Conservation (phyloP, 1,140 invertebrate species). For the Drosophila pseudoobscura region DNA sequence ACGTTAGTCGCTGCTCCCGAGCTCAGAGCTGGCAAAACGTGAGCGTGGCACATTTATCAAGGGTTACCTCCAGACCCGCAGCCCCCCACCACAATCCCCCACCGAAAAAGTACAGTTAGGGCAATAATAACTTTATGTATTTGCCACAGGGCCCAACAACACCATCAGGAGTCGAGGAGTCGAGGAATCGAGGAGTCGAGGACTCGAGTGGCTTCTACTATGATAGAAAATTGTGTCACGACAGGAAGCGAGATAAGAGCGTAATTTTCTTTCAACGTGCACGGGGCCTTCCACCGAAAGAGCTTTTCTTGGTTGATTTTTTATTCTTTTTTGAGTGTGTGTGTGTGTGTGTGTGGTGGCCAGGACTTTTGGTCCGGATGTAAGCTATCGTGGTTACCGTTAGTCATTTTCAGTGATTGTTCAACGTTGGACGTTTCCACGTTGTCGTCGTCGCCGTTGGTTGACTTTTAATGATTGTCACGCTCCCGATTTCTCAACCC, state of each 20-base stretch:
- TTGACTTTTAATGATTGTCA: constrained; percentile 82
- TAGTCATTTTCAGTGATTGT: constrained; percentile 82
- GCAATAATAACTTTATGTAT: constrained; percentile 82
- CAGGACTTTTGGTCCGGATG: constrained; percentile 65
- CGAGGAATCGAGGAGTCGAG: constrained; percentile 9
- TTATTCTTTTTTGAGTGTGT: constrained; percentile 4
- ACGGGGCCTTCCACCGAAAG: constrained; percentile 37
- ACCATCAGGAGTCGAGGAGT: constrained; percentile 21
- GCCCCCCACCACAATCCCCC: not conserved
- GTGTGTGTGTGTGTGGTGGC: constrained; percentile 10
- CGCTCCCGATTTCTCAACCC: constrained; percentile 56
- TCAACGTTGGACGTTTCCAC: constrained; percentile 64
- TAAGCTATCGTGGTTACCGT: constrained; percentile 81
- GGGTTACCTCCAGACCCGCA: constrained; percentile 7
- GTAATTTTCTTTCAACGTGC: constrained; percentile 81
- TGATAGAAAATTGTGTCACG: constrained; percentile 83
- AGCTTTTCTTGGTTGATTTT: constrained; percentile 43
- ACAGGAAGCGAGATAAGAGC: constrained; percentile 83
- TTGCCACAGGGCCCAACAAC: constrained; percentile 37
- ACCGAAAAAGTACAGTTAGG: constrained; percentile 34
- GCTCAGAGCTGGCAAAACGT: constrained; percentile 42
- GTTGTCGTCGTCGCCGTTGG: constrained; percentile 41
- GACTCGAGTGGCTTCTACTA: constrained; percentile 57
- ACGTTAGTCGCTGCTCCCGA: constrained; percentile 31
- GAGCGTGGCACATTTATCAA: constrained; percentile 76